Evolutionary conservation across 2,888 invertebrate species (phyloP).

Genomic region (Cataglyphis livida): DNA sequence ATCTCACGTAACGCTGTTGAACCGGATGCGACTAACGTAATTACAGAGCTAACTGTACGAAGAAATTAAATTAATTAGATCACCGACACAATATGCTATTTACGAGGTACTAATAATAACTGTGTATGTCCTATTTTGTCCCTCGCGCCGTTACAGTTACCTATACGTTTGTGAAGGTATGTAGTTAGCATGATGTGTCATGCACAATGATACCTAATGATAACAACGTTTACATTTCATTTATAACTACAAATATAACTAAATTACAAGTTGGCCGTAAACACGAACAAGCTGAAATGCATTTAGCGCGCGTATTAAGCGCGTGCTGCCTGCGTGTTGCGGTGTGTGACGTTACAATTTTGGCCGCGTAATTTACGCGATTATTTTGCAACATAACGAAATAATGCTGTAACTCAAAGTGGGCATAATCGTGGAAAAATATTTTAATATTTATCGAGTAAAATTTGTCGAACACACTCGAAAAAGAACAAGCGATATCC

Average conservation of each 20-base stretch:
- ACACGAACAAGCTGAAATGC: constrained; percentile 18
- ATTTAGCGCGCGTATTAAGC: constrained; percentile 5
- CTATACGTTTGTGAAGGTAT: not conserved
- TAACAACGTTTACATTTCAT: constrained; percentile 42
- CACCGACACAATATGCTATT: constrained; percentile 43
- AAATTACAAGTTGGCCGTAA: constrained; percentile 54
- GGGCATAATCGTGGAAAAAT: constrained; percentile 11
- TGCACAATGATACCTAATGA: constrained; percentile 48
- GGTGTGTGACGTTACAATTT: constrained; percentile 22
- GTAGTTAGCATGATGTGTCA: constrained; percentile 13
- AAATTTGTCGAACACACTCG: not conserved
- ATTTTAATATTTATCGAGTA: constrained; percentile 23
- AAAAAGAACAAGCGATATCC: not conserved
- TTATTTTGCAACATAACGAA: constrained; percentile 13
- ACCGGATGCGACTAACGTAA: constrained; percentile 40
- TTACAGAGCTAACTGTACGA: constrained; percentile 37
- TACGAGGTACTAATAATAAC: constrained; percentile 46
- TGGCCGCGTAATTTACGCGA: constrained; percentile 7
- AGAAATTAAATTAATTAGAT: constrained; percentile 56
- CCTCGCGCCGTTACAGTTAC: constrained; percentile 23
- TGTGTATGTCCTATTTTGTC: constrained; percentile 9
- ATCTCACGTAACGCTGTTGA: constrained; percentile 40
- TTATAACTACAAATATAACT: constrained; percentile 43
- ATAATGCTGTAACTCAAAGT: not conserved
- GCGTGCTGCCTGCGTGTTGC: not conserved